Percentiles rank a stretch among this genome's conserved stretches.
These are phyloP conservation scores for Theropithecus gelada DNA, from an alignment of 2,113 vertebrate species.

Conservation along the genomic window DNA sequence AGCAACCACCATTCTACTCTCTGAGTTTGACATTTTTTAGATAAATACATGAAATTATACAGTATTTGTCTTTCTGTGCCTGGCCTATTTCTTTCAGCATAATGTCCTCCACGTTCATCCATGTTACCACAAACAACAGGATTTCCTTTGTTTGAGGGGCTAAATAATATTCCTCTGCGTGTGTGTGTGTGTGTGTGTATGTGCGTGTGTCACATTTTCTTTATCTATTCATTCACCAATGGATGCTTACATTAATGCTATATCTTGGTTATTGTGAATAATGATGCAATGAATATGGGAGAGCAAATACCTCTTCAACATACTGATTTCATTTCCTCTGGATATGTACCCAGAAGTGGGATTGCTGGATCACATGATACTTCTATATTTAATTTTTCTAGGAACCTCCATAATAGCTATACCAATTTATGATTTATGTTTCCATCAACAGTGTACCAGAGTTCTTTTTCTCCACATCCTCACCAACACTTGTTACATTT, in stretches of 20 bases:
- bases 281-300: neutral
- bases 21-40: neutral
- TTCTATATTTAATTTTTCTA: neutral
- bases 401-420: neutral
- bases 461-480: neutral
- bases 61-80: neutral
- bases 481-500: neutral
- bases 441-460: neutral
- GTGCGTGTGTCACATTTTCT: neutral
- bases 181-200: neutral
- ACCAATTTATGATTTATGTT: neutral
- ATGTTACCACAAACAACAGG: neutral
- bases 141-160: neutral
- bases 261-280: neutral
- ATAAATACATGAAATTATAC: neutral
- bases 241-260: neutral
- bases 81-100: neutral
- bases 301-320: neutral
- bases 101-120: neutral
- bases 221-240: neutral
- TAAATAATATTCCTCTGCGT: neutral
- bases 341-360: neutral
- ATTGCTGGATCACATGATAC: neutral
- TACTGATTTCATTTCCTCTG: neutral
- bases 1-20: neutral